Conservation (phyloP, 2,113 vertebrate species). For the Nothobranchius kuhntae region DNA sequence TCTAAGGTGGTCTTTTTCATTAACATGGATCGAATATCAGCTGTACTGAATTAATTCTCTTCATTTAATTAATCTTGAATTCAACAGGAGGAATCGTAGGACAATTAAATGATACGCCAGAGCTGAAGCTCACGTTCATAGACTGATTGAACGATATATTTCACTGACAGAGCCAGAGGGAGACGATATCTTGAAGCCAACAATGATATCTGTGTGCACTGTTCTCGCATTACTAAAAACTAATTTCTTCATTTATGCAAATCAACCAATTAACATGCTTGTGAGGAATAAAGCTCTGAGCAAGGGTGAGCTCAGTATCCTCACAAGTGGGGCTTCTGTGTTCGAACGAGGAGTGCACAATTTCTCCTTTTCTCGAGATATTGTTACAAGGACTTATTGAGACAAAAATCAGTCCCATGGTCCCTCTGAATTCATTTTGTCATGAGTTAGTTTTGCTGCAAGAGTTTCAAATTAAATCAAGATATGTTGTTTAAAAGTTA, state of each 20-base stretch:
- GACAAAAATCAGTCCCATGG: neutral
- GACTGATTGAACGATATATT: constrained; percentile 28
- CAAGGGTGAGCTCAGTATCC: constrained; percentile 24
- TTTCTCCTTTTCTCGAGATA: constrained; percentile 8
- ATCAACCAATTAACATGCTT: constrained; percentile 55
- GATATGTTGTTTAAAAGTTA: neutral
- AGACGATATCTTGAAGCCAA: constrained; percentile 35
- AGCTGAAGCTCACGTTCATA: constrained; percentile 32
- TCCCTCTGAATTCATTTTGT: neutral
- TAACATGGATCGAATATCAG: constrained; percentile 54
- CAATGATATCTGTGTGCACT: constrained; percentile 30
- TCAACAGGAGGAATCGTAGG: constrained; percentile 21
- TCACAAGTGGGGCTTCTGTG: constrained; percentile 31
- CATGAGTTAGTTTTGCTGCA: neutral
- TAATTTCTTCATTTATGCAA: constrained; percentile 53
- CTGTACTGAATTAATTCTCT: constrained; percentile 44
- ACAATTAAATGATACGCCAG: constrained; percentile 43
- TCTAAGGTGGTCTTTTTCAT: constrained; percentile 59
- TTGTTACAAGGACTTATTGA: constrained; percentile 24
- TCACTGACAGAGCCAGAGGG: constrained; percentile 30
- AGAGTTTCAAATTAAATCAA: neutral
- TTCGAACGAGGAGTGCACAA: constrained; percentile 1
- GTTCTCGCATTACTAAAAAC: constrained; percentile 36
- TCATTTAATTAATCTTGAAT: constrained; percentile 49
- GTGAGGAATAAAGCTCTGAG: constrained; percentile 28